phyloP scores from a whole-genome alignment of 2,888 invertebrate genomes.

The Halocaridina rubra region DNA sequence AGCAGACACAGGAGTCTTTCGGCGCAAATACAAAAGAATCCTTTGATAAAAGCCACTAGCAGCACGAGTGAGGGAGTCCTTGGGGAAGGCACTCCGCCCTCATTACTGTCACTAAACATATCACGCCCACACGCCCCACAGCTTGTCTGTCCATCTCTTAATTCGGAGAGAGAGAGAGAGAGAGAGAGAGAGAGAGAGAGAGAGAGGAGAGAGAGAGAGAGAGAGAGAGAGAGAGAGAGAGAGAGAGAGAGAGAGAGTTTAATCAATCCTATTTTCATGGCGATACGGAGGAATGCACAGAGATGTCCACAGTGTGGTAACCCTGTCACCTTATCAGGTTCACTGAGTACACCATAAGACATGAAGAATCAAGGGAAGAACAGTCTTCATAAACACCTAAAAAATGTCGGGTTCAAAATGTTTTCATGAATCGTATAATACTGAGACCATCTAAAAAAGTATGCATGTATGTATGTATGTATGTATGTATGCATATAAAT shows the following conservation, averaged over 20 bases:
- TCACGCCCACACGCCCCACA: background rate
- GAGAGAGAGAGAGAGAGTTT: background rate
- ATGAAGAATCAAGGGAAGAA: too few relatives aligned
- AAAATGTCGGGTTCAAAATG: too few relatives aligned
- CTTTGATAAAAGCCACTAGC: background rate
- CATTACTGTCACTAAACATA: constrained; percentile 18
- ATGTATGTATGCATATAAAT: too few relatives aligned
- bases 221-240: background rate
- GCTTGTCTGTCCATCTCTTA: background rate
- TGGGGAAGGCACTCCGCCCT: constrained; percentile 18
- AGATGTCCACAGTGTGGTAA: too few relatives aligned
- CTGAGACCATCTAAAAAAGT: too few relatives aligned
- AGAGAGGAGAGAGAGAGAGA: background rate
- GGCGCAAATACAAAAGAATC: background rate
- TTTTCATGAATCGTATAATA: too few relatives aligned
- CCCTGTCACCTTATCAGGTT: too few relatives aligned
- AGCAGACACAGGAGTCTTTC: background rate
- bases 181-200: background rate
- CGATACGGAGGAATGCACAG: background rate
- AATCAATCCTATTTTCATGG: background rate
- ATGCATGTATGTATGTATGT: too few relatives aligned
- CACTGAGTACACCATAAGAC: too few relatives aligned
- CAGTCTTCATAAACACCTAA: too few relatives aligned
- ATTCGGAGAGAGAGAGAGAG: background rate
- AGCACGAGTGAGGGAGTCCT: constrained; percentile 23